Conservation (phyloP, 2,888 invertebrate species). For the Argyra leucocephala region DNA sequence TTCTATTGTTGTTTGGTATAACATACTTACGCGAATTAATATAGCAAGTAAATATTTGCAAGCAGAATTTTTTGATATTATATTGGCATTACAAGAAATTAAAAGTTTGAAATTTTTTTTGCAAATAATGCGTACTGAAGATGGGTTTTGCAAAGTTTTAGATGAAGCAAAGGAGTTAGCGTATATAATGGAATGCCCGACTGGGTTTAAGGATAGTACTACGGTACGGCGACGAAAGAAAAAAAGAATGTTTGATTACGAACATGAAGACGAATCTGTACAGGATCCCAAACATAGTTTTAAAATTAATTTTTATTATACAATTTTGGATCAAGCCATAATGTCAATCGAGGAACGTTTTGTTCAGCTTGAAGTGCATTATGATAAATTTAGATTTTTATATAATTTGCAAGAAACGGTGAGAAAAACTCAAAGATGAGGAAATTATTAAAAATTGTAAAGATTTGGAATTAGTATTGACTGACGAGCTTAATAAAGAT, state of each 20-base stretch:
- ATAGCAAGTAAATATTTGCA: conserved; percentile 4
- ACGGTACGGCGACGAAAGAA: conserved; percentile 7
- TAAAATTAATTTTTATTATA: conserved; percentile 9
- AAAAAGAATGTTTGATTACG: conserved; percentile 8
- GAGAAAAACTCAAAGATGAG: conserved; percentile 8
- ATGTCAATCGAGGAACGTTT: conserved; percentile 8
- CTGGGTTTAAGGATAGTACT: background rate
- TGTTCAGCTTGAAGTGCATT: conserved; percentile 7
- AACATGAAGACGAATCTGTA: too few relatives aligned
- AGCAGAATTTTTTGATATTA: background rate
- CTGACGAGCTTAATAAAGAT: conserved; percentile 8
- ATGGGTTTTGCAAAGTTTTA: conserved; percentile 7
- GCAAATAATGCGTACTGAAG: background rate
- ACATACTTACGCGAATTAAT: conserved; percentile 7
- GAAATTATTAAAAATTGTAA: conserved; percentile 9
- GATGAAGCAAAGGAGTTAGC: conserved; percentile 9
- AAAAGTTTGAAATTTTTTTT: conserved; percentile 1
- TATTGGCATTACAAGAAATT: background rate
- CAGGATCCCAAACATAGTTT: conserved; percentile 3
- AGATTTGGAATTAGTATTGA: conserved; percentile 9
- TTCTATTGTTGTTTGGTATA: background rate
- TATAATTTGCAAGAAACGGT: conserved; percentile 9
- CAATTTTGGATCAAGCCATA: conserved; percentile 4
- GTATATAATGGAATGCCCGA: conserved; percentile 9
- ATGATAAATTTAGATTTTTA: conserved; percentile 4